phyloP scores from a whole-genome alignment of 2,888 invertebrate species.

The Trachelus iudaicus region DNA sequence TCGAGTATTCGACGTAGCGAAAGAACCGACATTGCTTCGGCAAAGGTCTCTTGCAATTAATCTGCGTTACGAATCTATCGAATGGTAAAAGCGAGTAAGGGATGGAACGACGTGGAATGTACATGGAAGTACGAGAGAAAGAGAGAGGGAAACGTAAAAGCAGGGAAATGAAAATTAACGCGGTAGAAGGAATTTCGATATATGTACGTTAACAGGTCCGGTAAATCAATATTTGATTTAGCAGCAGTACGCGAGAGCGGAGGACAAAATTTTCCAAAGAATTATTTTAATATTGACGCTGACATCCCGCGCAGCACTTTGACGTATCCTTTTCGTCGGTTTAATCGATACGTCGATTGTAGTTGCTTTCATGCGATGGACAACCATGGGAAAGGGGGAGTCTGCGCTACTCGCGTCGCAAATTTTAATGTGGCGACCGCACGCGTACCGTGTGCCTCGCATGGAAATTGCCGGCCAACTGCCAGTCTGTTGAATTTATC shows the following conservation, averaged over 20 bases:
- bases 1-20: background rate
- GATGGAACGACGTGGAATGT: background rate
- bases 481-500: background rate
- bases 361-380: background rate
- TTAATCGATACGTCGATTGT: conserved; percentile 6
- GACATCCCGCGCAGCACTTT: background rate
- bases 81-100: background rate
- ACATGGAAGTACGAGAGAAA: background rate
- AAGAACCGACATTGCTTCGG: conserved; percentile 21
- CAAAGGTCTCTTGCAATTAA: conserved; percentile 55
- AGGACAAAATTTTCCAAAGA: background rate
- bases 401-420: conserved; percentile 17
- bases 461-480: conserved; percentile 25
- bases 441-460: conserved; percentile 25
- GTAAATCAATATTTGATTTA: conserved; percentile 43
- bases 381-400: background rate
- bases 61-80: conserved; percentile 49
- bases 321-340: background rate
- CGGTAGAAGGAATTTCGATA: conserved; percentile 22
- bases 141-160: conserved; percentile 36
- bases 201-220: conserved; percentile 21
- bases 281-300: background rate
- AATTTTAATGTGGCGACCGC: conserved; percentile 41
- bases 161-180: conserved; percentile 48
- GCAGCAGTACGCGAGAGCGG: background rate